A percentile compares a stretch with the other conserved stretches of the same genome.
phyloP scores from a whole-genome alignment of 2,888 invertebrate species.

The Cyaniris semiargus region DNA sequence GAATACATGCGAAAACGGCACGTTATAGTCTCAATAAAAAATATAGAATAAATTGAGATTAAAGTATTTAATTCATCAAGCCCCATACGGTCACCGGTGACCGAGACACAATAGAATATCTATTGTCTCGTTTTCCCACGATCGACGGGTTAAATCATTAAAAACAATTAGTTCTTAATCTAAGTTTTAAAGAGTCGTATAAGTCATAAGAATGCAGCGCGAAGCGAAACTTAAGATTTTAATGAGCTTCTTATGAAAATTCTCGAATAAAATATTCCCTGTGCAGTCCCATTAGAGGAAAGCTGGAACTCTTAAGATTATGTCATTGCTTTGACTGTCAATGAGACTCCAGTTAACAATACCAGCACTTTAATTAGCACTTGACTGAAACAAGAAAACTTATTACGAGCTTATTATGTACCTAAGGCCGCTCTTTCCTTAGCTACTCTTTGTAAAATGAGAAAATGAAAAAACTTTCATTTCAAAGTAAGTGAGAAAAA shows the following conservation, averaged over 20 bases:
- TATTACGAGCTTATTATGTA: conserved; percentile 21
- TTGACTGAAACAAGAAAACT: conserved; percentile 24
- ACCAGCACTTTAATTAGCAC: conserved; percentile 19
- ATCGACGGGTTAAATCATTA: too few species aligned
- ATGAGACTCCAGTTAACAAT: conserved; percentile 19
- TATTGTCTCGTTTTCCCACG: too few species aligned
- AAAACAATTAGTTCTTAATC: background rate
- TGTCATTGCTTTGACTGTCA: conserved; percentile 18
- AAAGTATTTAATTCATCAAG: background rate
- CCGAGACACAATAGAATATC: too few species aligned
- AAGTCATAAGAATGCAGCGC: background rate
- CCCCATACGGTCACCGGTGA: too few species aligned
- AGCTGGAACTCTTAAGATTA: background rate
- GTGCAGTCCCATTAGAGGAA: conserved; percentile 6
- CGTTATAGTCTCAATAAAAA: too few species aligned
- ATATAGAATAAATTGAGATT: background rate
- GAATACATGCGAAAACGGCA: too few species aligned
- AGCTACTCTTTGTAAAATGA: conserved; percentile 6
- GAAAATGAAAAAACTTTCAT: conserved; percentile 22
- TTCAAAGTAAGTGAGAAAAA: conserved; percentile 12
- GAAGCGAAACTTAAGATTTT: conserved; percentile 37
- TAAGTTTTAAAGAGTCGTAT: background rate
- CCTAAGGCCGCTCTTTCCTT: conserved; percentile 12
- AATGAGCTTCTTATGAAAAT: conserved; percentile 41
- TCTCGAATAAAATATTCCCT: conserved; percentile 34